Base-by-base conservation (phyloP, 2,888 invertebrate species). In the Labia minor region DNA sequence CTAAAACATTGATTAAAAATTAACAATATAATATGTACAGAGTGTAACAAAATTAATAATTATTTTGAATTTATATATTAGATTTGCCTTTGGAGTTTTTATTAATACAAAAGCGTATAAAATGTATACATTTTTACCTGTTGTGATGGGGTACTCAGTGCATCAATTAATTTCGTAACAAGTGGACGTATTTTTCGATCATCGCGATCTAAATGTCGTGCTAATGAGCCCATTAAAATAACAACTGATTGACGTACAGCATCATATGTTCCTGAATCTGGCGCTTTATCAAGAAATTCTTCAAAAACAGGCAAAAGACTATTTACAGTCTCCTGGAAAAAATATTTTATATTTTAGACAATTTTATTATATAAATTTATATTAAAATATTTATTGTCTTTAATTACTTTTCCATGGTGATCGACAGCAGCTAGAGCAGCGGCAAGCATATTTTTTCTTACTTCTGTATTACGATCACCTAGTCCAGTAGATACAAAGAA, bases 211-310 rank as follows among this genome's bases (percentile, higher is more conserved):
- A 98, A 84, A 83, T 98, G 96, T 62, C 93, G 85, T n/a, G 98
- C 98, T 72, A 99, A 81, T 0, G 93, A 94, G 2, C 99, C 99
- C 90, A 99, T 95, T 67, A 99, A 82, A 75, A 99, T 91, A 66
- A 99, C 95, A 66, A 99, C 95, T 69, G 95, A 91, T 78, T 98
- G 96, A 19, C 98, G 86, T 66, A 96, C 92, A 14, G 92, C 88
- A 79, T 99, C 99, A 76, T 86, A 93, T 68, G 86, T 86, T 37
- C 92, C 89, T 0, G 90, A 90, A 76, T 93, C 92, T 0, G 96
- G 95, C 1, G 96, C 94, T 75, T 89, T 90, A 76, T 93, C 92
- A 78, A 98, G 84, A 77, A 95, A 95, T 70, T 90, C 86, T 78
- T 97, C 95, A 79, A 97, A 95, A 19, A 95, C 89, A 0, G 95